Percentiles rank a stretch among this genome's conserved stretches.
phyloP scores from a whole-genome alignment of 2,888 invertebrate genomes.

The Ceraclea dissimilis region DNA sequence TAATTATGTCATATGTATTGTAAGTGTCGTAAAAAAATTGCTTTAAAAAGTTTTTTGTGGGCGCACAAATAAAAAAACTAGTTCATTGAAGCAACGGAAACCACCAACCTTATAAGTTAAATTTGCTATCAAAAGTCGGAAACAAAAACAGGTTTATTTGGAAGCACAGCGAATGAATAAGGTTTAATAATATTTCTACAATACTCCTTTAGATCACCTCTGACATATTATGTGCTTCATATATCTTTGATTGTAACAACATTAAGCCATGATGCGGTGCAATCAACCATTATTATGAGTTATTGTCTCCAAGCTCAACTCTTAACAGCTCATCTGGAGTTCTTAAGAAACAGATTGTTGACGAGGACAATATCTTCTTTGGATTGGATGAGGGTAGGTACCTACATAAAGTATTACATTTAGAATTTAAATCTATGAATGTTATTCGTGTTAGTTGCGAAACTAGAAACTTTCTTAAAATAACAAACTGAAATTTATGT shows the following conservation, averaged over 20 bases:
- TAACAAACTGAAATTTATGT: too few species aligned
- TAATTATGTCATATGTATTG: too few species aligned
- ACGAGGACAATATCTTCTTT: conserved; percentile 64
- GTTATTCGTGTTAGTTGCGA: neutral
- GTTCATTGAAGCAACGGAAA: too few species aligned
- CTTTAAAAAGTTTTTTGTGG: too few species aligned
- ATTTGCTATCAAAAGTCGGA: too few species aligned
- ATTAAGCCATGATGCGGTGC: conserved; percentile 71
- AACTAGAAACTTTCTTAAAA: too few species aligned
- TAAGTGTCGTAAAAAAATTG: too few species aligned
- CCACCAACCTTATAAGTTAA: too few species aligned
- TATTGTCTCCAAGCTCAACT: conserved; percentile 78
- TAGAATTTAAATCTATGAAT: neutral
- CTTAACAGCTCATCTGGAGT: conserved; percentile 64
- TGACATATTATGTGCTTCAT: conserved; percentile 36
- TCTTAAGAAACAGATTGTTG: conserved; percentile 62
- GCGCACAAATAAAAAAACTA: too few species aligned
- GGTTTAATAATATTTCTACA: too few species aligned
- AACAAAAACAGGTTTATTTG: too few species aligned
- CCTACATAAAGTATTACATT: neutral
- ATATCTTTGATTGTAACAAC: conserved; percentile 59
- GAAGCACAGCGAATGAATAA: too few species aligned
- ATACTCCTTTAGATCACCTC: neutral
- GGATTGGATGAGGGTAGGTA: conserved; percentile 69
- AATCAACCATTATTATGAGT: conserved; percentile 74